phyloP scores from a whole-genome alignment of 2,797 vertebrate genomes.

The Danio kyathit region DNA sequence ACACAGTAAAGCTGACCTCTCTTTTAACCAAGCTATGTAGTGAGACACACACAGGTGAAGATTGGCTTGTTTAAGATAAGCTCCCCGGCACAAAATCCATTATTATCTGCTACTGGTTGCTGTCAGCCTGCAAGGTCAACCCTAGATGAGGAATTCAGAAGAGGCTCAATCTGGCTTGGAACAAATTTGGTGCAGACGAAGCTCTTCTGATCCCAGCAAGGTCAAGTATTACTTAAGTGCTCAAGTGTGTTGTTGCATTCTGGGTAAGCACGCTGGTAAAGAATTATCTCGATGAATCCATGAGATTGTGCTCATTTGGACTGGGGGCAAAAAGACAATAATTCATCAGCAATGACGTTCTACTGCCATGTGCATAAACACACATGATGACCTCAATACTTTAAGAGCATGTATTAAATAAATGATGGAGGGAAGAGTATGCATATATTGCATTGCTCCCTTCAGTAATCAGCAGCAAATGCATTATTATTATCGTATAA shows the following conservation, averaged over 20 bases:
- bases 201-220: constrained; percentile 25
- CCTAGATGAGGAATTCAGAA: constrained; percentile 29
- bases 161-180: constrained; percentile 31
- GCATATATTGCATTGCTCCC: not conserved
- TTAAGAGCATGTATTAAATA: not conserved
- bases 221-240: constrained; percentile 18
- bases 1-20: constrained; percentile 33
- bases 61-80: constrained; percentile 45
- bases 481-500: not conserved
- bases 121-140: constrained; percentile 38
- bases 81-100: constrained; percentile 34
- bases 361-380: not conserved
- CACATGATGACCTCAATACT: not conserved
- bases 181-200: constrained; percentile 10
- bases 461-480: not conserved
- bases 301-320: not conserved
- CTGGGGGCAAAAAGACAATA: not conserved
- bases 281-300: constrained; percentile 1
- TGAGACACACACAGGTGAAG: constrained; percentile 36
- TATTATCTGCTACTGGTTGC: constrained; percentile 38
- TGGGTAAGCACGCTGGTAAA: not conserved
- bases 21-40: constrained; percentile 19
- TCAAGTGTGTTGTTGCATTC: not conserved
- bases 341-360: not conserved
- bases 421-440: not conserved